These are phyloP conservation scores for Cyrtodaria siliqua DNA, from an alignment of 2,888 invertebrate species.

Conservation along the genomic window DNA sequence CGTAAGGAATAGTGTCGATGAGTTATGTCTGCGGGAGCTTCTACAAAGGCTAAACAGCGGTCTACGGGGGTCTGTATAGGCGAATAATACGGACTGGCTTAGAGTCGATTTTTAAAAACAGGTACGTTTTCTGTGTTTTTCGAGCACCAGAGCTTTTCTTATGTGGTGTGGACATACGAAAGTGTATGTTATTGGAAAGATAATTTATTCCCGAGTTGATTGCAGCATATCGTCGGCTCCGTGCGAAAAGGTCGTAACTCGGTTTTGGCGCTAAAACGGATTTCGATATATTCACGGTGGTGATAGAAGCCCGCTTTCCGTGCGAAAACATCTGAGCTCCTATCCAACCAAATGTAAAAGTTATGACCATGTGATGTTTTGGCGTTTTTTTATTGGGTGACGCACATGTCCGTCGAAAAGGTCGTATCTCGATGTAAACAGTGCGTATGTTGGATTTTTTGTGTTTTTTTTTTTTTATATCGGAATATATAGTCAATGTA, in stretches of 20 bases:
- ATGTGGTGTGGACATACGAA: no score
- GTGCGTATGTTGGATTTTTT: neutral
- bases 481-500: neutral
- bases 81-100: no score
- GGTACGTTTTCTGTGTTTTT: no score
- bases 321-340: slow-evolving; percentile 14
- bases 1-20: no score
- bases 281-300: slow-evolving; percentile 5
- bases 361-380: slow-evolving; percentile 6
- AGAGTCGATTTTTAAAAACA: no score
- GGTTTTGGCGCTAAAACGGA: slow-evolving; percentile 22
- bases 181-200: no score
- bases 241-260: slow-evolving; percentile 20
- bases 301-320: slow-evolving; percentile 5
- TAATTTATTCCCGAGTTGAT: no score
- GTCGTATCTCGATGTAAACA: slow-evolving; percentile 13
- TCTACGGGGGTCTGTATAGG: no score
- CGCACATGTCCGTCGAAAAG: slow-evolving; percentile 5
- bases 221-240: slow-evolving; percentile 23
- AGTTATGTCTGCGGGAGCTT: no score
- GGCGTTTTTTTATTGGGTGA: slow-evolving; percentile 4
- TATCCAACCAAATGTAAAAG: neutral
- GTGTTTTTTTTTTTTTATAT: neutral
- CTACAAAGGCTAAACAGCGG: no score
- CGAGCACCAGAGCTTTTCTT: no score